A percentile compares a stretch with the other conserved stretches of the same genome.
Conservation (phyloP, 2,113 vertebrate genomes). For the Machaerirhynchus nigripectus region DNA sequence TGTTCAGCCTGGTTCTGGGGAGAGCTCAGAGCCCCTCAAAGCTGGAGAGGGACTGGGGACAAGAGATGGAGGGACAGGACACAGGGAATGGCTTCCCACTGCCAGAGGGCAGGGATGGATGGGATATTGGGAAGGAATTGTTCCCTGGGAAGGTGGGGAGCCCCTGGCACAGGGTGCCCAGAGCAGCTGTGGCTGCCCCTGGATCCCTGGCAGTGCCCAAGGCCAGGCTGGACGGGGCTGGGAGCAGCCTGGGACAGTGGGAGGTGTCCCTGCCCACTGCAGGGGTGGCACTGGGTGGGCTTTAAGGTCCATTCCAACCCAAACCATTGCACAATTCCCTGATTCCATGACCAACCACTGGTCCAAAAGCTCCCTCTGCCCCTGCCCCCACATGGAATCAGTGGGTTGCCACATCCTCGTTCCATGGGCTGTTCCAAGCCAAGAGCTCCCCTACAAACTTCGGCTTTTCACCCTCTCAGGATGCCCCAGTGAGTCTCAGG, state of each 20-base stretch:
- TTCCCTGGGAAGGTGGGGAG: background rate
- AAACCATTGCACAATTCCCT: background rate
- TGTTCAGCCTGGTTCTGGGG: background rate
- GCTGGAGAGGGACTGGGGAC: background rate
- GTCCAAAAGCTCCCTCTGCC: background rate
- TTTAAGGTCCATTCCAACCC: background rate
- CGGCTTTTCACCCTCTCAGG: background rate
- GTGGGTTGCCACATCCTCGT: background rate
- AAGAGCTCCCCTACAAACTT: background rate
- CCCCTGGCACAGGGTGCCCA: background rate
- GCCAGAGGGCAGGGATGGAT: background rate
- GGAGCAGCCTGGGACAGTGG: background rate
- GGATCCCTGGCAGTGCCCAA: background rate
- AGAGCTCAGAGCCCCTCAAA: background rate
- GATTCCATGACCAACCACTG: accelerated
- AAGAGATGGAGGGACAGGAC: background rate
- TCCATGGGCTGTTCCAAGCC: background rate
- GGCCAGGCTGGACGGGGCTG: background rate
- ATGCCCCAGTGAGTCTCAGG: no score
- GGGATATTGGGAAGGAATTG: background rate
- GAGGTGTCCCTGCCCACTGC: background rate
- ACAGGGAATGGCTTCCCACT: background rate
- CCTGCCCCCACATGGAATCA: background rate
- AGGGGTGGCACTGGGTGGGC: accelerated
- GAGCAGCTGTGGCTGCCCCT: background rate